Base-by-base conservation (phyloP, 1,140 invertebrate species). In the Drosophila ercepeae region DNA sequence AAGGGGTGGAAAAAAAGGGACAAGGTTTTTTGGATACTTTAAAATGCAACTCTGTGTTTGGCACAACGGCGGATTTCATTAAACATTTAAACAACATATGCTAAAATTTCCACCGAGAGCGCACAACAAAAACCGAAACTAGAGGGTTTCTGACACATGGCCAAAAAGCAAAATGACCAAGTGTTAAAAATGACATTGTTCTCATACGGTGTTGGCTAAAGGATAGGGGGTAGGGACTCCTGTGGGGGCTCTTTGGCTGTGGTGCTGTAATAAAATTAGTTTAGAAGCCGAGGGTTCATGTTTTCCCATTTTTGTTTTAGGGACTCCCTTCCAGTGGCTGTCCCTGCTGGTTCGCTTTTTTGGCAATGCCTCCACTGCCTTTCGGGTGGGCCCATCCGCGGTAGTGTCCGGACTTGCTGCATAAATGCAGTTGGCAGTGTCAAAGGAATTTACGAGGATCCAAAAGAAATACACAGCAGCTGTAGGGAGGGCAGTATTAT, bases 61-160 rank as follows among this genome's bases (percentile, higher is more conserved):
- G 61, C 67, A 73, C 79, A 76, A 84, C 48, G 64, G 79, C 52
- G 82, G 61, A 88, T 88, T 88, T 88, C 82, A 88, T 88, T 88
- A 88, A 88, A 88, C 48, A 88, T 88, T 88, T 75, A 88, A 70
- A 61, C 70, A 88, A 88, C 83, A 88, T 88, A 88, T 89, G 82
- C 74, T 86, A 82, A 78, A 39, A 88, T 71, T 82, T 82, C 59
- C 64, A 60, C 65, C 57, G 71, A 72, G 75, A 52, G 59, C 29
- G 27, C 46, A 46, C 18, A 65, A 63, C 36, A 16, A 73, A 49
- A 58, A 45, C 19, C n/a, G 4, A 21, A 57, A 44, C 41, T 25
- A 21, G 34, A 60, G 48, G 18, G 42, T 14, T 36, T n/a, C 36
- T 32, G 32, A 39, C 45, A 58, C 55, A 50, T 45, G 71, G 51